Conservation (phyloP, 2,888 invertebrate genomes). For the Tipula lateralis region DNA sequence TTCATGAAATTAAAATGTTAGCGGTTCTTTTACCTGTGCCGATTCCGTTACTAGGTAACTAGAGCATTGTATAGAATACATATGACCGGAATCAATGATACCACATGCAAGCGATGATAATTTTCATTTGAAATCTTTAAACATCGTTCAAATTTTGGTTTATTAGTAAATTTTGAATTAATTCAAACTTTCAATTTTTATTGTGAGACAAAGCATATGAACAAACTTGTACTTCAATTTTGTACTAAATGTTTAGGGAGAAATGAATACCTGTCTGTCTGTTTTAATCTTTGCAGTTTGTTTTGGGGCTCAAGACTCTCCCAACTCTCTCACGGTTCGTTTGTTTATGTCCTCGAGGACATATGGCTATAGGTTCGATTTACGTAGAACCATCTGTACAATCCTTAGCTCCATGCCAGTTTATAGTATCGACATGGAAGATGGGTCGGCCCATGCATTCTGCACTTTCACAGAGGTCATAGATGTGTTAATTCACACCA, state of each 20-base stretch:
- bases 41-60: constrained; percentile 69
- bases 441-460: too few relatives aligned
- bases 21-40: constrained; percentile 64
- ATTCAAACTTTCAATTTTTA: constrained; percentile 69
- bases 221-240: constrained; percentile 66
- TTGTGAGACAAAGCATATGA: constrained; percentile 83
- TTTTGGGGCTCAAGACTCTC: too few relatives aligned
- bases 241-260: constrained; percentile 63
- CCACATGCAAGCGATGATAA: constrained; percentile 74
- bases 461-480: too few relatives aligned
- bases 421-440: too few relatives aligned
- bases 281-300: too few relatives aligned
- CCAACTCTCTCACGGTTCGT: too few relatives aligned
- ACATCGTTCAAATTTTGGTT: constrained; percentile 64
- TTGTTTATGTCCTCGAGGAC: too few relatives aligned
- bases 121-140: constrained; percentile 72
- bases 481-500: too few relatives aligned
- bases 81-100: constrained; percentile 72
- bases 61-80: constrained; percentile 81
- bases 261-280: constrained; percentile 67
- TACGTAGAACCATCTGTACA: too few relatives aligned
- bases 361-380: too few relatives aligned
- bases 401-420: too few relatives aligned
- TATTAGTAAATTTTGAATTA: constrained; percentile 74
- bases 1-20: constrained; percentile 77